Base-by-base conservation (phyloP, 2,797 vertebrate species). In the Tachyglossus aculeatus region DNA sequence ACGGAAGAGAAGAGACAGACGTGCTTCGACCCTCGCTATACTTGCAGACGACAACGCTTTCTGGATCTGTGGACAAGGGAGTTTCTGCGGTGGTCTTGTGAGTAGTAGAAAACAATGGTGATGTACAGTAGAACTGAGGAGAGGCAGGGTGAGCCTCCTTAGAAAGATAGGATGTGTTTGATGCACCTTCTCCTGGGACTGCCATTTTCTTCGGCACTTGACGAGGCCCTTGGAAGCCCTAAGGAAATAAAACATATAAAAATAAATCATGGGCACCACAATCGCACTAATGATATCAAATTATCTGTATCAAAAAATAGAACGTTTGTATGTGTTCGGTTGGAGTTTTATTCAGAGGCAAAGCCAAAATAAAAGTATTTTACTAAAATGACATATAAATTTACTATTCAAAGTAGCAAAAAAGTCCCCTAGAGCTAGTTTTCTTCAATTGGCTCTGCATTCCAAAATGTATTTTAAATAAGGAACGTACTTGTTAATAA, bases 161-260 rank as follows among this genome's bases (percentile, higher is more conserved):
- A 21, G 78, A 21, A 3, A 62, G 65, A 45, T 73, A 9, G 0
- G 19, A 33, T 10, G 22, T 0, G 24, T 52, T 0, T 2, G 61
- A 55, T n/a, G 43, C 61, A 45, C 65, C 39, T 19, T 72, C 77
- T 72, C 88, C 88, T 13, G 9, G 1, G 2, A 38, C 2, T 45
- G 62, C 7, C 13, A 39, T 61, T 74, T 88, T 93, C 85, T 90
- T 91, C 71, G 83, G 79, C 21, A 90, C 48, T 59, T 90, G 90
- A 41, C 86, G 87, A 50, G 92, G 94, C 68, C 57, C 89, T 77
- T 80, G 90, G 84, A 93, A 94, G 40, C 88, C 91, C 94, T 94
- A 75, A 22, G 18, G 56, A 29, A 56, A 32, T n/a, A n/a, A n/a
- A n/a, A 83, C 69, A 80, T 7, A 69, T 59, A 14, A 38, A 74